Base-by-base conservation (phyloP, 2,888 invertebrate species). In the Orchestes rusci region DNA sequence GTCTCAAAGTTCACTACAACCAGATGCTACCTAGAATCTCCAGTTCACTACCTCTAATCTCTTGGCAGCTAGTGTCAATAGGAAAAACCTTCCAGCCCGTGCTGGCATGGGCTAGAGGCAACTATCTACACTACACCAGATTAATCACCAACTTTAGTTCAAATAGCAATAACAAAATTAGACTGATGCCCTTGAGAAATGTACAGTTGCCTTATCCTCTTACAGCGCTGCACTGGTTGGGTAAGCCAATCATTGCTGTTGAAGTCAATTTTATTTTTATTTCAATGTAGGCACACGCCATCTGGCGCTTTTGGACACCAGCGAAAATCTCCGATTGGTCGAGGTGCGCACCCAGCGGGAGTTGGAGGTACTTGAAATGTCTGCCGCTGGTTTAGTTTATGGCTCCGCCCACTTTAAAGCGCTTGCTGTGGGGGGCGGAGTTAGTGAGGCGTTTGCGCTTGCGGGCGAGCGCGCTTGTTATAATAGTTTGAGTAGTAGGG, bases 401-500 rank as follows among this genome's bases (percentile, higher is more conserved):
- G 84, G 86, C 32, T 88, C 89, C 20, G 87, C 90, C 31, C 89
- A 86, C 66, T 89, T 86, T 62, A 80, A 93, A 72, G 96, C 88
- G 0, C 72, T 95, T 29, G 93, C 94, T 49, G 96, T 96, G 0
- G 97, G 97, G 4, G 95, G 96, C 0, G 92, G 93, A 63, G 97
- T 85, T 49, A 82, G 82, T 62, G 76, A 79, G 65, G 87, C 87
- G 8, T 75, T 89, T 77, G 83, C 84, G 1, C 67, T 79, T 49
- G 83, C 83, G 39, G 86, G 58, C 5, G 83, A 84, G 66, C 70
- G 78, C 51, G 84, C 85, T 1, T 85, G 84, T 61, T 85, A 84
- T 61, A 82, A 84, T 62, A 82, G 84, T 43, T 71, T 84, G 36
- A 73, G 79, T 27, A 77, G 76, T 54, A 76, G 77, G 58, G 79